Conservation (phyloP, 2,797 vertebrate genomes). For the Scyliorhinus canicula region DNA sequence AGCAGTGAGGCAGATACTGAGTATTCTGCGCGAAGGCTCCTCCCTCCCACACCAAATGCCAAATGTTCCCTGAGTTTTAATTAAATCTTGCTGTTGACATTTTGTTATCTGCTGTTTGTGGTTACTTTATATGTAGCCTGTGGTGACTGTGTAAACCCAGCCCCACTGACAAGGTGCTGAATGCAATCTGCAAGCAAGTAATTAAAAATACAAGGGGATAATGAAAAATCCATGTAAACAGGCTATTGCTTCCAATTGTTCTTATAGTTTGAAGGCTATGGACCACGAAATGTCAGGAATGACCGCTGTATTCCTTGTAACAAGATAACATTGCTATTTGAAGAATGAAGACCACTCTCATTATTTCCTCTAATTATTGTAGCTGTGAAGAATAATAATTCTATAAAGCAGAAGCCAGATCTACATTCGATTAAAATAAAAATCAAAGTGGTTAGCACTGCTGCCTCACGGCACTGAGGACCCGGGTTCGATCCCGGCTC, state of each 20-base stretch:
- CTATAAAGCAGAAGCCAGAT: no score
- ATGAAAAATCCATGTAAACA: conserved; percentile 34
- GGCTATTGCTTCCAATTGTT: conserved; percentile 10
- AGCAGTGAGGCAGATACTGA: background rate
- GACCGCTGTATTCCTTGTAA: background rate
- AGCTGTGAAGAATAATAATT: background rate
- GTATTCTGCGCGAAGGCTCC: background rate
- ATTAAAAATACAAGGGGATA: conserved; percentile 36
- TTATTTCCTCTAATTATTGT: background rate
- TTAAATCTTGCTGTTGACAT: conserved; percentile 35
- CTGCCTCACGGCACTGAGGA: no score
- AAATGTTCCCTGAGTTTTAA: conserved; percentile 31
- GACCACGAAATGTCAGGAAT: background rate
- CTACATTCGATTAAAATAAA: background rate
- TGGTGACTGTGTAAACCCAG: conserved; percentile 13
- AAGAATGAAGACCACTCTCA: background rate
- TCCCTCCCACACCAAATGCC: background rate
- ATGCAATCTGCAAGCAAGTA: conserved; percentile 31
- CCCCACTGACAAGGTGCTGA: background rate
- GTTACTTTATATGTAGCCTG: conserved; percentile 17
- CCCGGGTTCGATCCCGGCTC: no score
- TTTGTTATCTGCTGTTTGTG: conserved; percentile 32
- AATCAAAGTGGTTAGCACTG: no score
- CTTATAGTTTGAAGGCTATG: background rate
- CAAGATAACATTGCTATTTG: background rate